These are phyloP conservation scores for Ichneumoninae sp. DNA, from an alignment of 2,888 invertebrate genomes.

Conservation along the genomic window DNA sequence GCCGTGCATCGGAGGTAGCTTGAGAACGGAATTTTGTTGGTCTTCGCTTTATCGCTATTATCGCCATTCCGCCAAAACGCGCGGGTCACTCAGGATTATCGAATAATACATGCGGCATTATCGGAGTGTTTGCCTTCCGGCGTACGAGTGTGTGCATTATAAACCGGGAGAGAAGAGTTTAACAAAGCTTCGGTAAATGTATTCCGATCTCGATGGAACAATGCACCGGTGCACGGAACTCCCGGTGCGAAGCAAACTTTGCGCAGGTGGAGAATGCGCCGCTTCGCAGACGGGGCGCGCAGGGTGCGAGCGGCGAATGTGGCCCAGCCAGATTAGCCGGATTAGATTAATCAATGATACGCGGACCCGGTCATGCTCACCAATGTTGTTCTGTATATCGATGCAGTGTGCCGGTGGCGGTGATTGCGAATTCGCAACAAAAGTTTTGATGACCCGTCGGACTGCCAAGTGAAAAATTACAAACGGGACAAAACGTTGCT, in stretches of 20 bases:
- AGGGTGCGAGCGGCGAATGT: background rate
- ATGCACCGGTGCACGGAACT: background rate
- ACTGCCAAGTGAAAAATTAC: background rate
- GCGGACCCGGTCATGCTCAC: background rate
- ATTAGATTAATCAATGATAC: background rate
- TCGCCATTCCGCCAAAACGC: background rate
- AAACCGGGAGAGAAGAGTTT: background rate
- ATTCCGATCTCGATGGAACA: slow-evolving; percentile 1
- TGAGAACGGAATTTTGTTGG: background rate
- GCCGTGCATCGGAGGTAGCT: too few relatives aligned
- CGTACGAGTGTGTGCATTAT: background rate
- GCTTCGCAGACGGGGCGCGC: slow-evolving; percentile 37
- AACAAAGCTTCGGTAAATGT: slow-evolving; percentile 1
- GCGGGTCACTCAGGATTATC: slow-evolving; percentile 7
- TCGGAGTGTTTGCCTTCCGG: background rate
- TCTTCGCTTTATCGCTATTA: background rate
- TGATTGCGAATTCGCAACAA: background rate
- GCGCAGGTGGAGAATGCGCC: slow-evolving; percentile 47
- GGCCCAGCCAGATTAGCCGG: background rate
- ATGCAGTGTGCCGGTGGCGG: background rate
- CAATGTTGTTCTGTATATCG: slow-evolving; percentile 2
- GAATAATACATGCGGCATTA: background rate
- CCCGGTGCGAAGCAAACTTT: slow-evolving; percentile 52
- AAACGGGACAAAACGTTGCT: too few relatives aligned
- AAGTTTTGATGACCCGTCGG: background rate